Percentiles rank a stretch among this genome's conserved stretches.
These are phyloP conservation scores for Tenthredo amoena DNA, from an alignment of 2,888 invertebrate species.

Conservation along the genomic window DNA sequence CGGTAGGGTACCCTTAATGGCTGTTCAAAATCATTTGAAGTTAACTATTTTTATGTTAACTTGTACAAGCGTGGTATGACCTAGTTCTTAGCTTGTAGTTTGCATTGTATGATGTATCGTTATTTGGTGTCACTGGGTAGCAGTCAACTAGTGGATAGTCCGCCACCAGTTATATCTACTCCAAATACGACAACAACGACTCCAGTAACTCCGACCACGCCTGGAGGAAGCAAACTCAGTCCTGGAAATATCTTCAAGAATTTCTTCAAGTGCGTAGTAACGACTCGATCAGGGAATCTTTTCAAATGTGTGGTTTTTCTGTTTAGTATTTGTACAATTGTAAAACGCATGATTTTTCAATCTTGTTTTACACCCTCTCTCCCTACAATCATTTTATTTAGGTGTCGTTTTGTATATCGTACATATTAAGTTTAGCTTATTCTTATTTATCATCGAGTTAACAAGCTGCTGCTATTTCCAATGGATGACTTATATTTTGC, in stretches of 20 bases:
- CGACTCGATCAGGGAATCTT: slow-evolving; percentile 67
- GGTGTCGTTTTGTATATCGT: background rate
- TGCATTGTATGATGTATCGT: slow-evolving; percentile 61
- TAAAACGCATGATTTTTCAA: slow-evolving; percentile 29
- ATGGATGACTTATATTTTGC: slow-evolving; percentile 9
- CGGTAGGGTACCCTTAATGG: background rate
- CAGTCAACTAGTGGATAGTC: slow-evolving; percentile 73
- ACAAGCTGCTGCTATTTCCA: background rate
- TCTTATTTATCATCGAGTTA: background rate
- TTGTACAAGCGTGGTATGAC: slow-evolving; percentile 23
- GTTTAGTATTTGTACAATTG: slow-evolving; percentile 58
- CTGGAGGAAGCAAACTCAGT: slow-evolving; percentile 86
- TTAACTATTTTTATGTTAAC: slow-evolving; percentile 21
- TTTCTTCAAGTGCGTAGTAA: slow-evolving; percentile 93
- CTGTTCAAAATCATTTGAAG: background rate
- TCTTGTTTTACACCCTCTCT: background rate
- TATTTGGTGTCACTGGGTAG: slow-evolving; percentile 65
- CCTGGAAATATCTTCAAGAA: slow-evolving; percentile 96
- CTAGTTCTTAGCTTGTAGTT: slow-evolving; percentile 28
- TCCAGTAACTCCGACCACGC: slow-evolving; percentile 82
- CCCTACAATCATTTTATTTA: background rate
- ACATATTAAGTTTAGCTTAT: slow-evolving; percentile 7
- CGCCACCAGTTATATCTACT: slow-evolving; percentile 71
- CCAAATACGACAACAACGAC: slow-evolving; percentile 77
- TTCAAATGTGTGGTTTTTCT: slow-evolving; percentile 67